Percentiles rank a stretch among this genome's conserved stretches.
phyloP scores from a whole-genome alignment of 2,797 vertebrate genomes.

The Huso huso region DNA sequence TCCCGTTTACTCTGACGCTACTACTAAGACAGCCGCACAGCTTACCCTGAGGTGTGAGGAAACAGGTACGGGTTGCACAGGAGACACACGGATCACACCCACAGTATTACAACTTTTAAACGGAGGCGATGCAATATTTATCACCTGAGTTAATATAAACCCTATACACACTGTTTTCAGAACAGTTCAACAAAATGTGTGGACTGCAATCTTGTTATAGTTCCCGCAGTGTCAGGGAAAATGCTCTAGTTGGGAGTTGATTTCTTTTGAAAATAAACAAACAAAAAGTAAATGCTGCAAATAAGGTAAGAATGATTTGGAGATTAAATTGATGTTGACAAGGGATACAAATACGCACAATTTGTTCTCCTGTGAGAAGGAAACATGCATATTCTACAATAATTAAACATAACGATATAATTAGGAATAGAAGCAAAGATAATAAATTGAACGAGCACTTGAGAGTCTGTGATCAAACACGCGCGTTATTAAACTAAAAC shows the following conservation, averaged over 20 bases:
- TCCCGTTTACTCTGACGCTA: slow-evolving; percentile 9
- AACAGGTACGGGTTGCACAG: slow-evolving; percentile 21
- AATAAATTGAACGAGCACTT: slow-evolving; percentile 45
- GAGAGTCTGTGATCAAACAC: slow-evolving; percentile 47
- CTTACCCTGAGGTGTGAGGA: slow-evolving; percentile 14
- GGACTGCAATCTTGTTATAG: no score
- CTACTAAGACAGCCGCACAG: background rate
- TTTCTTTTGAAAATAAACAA: no score
- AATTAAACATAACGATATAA: slow-evolving; percentile 59
- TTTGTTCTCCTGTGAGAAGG: slow-evolving; percentile 28
- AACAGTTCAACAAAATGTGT: no score
- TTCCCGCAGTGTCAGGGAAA: no score
- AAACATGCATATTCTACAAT: slow-evolving; percentile 40
- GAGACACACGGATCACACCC: slow-evolving; percentile 29
- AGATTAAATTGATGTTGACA: background rate
- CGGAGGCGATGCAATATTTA: slow-evolving; percentile 67
- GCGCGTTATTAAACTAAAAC: slow-evolving; percentile 39
- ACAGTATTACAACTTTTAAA: slow-evolving; percentile 55
- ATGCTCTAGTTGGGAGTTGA: no score
- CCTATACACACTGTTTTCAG: background rate
- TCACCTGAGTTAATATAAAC: slow-evolving; percentile 55
- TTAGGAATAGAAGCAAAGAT: slow-evolving; percentile 41
- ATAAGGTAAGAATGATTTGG: no score
- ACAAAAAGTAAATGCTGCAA: no score
- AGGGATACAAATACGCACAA: slow-evolving; percentile 25